Base-by-base conservation (phyloP, 2,113 vertebrate species). In the Rhynchomys soricoides region DNA sequence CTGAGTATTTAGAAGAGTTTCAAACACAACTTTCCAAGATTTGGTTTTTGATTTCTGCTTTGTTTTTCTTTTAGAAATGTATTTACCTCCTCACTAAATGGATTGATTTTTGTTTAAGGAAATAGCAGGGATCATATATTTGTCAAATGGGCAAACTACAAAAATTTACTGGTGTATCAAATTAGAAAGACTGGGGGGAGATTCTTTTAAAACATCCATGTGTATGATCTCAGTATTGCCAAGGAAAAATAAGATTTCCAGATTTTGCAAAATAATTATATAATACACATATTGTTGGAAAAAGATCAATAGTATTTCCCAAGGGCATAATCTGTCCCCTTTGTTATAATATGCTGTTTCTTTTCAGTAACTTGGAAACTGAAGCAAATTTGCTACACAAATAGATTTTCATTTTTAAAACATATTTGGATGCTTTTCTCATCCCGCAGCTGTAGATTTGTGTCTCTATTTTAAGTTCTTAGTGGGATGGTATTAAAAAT, bases 381-480 rank as follows among this genome's bases (percentile, higher is more conserved):
- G 24, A 97, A 89, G 55, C 62, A 50, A 59, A 68, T 91, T 91
- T 96, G 31, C 11, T 87, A 29, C 45, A 79, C n/a, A 93, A 90
- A 95, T 96, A 81, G 55, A 91, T 94, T n/a, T 12, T 85, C 16
- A 19, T 87, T 88, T 94, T 96, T 89, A 64, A 81, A 89, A 94
- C 29, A 24, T 74, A 70, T 94, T 90, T 92, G 45, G 92, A 75
- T 90, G 92, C 68, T 87, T 93, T 94, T 96, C 96, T 95, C 66
- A 88, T 73, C 95, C 86, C 88, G 57, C 91, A 97, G 86, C 78
- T 91, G 82, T 81, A 89, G 52, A 94, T 68, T 85, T 93, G 22
- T 34, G 31, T 90, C 50, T 95, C 71, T 95, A 78, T 97, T 96
- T 96, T 97, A 95, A 74, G 37, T 71, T 94, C 16, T 89, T 93